Evolutionary conservation across 2,888 invertebrate species (phyloP).

Genomic region (Microdon myrmicae): DNA sequence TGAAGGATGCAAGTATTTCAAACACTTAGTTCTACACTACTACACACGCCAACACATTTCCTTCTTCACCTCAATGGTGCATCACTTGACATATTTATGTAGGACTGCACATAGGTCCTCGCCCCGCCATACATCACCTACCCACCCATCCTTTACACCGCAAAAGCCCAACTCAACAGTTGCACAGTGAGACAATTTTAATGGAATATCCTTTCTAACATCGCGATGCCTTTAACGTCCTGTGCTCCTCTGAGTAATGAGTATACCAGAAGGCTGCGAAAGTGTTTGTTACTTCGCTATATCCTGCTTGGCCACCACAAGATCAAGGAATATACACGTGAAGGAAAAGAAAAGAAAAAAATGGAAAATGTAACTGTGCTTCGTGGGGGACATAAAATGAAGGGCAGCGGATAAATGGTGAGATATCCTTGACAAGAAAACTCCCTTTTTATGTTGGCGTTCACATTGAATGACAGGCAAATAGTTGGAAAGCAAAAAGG

Average conservation of each 20-base stretch:
- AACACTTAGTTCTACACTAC: constrained; percentile 26
- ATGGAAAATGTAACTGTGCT: constrained; percentile 1
- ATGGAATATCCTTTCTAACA: constrained; percentile 36
- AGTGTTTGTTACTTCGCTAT: constrained; percentile 19
- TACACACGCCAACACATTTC: constrained; percentile 8
- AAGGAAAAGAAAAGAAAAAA: constrained; percentile 8
- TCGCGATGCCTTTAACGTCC: constrained; percentile 13
- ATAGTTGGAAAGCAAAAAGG: constrained; percentile 7
- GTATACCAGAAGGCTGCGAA: constrained; percentile 1
- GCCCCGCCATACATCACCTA: constrained; percentile 38
- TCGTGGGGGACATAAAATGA: constrained; percentile 17
- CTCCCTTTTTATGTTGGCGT: constrained; percentile 6
- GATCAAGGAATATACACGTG: constrained; percentile 25
- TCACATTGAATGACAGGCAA: constrained; percentile 14
- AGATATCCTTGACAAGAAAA: constrained; percentile 35
- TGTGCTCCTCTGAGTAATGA: constrained; percentile 8
- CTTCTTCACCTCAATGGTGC: constrained; percentile 41
- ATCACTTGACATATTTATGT: constrained; percentile 49
- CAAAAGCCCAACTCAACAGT: too few species aligned
- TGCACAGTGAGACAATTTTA: constrained; percentile 46
- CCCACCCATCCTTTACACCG: too few species aligned
- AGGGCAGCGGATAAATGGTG: constrained; percentile 26
- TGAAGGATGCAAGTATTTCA: constrained; percentile 42
- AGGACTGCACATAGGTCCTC: constrained; percentile 16
- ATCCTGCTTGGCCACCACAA: constrained; percentile 25